phyloP scores from a whole-genome alignment of 2,888 invertebrate genomes.

The Xanthia togata region DNA sequence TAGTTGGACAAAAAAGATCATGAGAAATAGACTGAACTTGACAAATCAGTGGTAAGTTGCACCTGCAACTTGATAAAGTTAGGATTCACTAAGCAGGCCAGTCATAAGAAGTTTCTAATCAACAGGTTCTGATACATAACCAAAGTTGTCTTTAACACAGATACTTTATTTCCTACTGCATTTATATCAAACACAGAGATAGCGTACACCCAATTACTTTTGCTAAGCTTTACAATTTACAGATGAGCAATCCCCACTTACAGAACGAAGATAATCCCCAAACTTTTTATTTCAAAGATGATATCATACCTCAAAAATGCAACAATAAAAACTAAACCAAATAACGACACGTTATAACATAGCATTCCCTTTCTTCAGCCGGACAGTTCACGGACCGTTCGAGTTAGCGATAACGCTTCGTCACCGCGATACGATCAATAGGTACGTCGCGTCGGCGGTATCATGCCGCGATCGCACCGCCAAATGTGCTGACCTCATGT shows the following conservation, averaged over 20 bases:
- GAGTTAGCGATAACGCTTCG: constrained; percentile 85
- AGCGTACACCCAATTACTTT: constrained; percentile 24
- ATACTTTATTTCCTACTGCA: constrained; percentile 12
- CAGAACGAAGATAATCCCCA: constrained; percentile 18
- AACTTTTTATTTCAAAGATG: constrained; percentile 71
- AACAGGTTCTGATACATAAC: constrained; percentile 25
- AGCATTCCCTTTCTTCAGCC: constrained; percentile 81
- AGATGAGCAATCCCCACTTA: constrained; percentile 49
- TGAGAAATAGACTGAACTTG: not conserved
- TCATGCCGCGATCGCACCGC: constrained; percentile 88
- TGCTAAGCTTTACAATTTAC: constrained; percentile 34
- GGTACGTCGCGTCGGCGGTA: constrained; percentile 81
- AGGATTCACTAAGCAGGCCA: not conserved
- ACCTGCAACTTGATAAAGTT: constrained; percentile 9
- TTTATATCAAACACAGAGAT: constrained; percentile 31
- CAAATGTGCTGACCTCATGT: constrained; percentile 87
- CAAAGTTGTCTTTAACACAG: constrained; percentile 3
- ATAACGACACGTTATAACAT: constrained; percentile 81
- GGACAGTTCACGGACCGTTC: constrained; percentile 84
- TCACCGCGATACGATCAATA: constrained; percentile 88
- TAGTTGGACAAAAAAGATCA: not conserved
- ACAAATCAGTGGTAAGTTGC: constrained; percentile 14
- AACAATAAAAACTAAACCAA: constrained; percentile 77
- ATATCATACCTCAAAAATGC: constrained; percentile 70
- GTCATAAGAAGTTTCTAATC: constrained; percentile 12